These are phyloP conservation scores for Ondatra zibethicus DNA, from an alignment of 2,113 vertebrate species.

Conservation along the genomic window DNA sequence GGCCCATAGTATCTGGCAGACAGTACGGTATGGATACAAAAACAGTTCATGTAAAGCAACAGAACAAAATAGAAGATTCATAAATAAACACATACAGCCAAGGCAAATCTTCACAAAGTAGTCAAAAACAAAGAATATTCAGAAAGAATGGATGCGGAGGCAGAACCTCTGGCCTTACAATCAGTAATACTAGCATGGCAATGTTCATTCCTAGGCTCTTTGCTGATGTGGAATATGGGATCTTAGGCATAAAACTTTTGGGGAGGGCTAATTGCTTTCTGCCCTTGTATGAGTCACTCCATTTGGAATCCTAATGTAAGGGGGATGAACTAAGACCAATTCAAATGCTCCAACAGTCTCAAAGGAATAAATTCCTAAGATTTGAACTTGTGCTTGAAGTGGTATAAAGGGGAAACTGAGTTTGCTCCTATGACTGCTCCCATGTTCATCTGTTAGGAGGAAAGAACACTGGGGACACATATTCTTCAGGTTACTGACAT, in stretches of 20 bases:
- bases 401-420: background rate
- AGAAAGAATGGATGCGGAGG: background rate
- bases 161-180: background rate
- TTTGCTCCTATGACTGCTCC: background rate
- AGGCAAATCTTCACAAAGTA: background rate
- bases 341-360: background rate
- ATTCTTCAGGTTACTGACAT: background rate
- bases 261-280: constrained; percentile 40
- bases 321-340: constrained; percentile 6
- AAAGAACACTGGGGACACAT: background rate
- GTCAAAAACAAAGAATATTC: background rate
- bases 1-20: background rate
- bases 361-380: background rate
- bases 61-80: background rate
- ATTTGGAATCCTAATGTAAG: constrained; percentile 44
- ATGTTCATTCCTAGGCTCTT: background rate
- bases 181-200: background rate
- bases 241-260: constrained; percentile 14
- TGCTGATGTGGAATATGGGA: background rate
- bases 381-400: background rate
- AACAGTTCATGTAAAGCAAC: background rate
- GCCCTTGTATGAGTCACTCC: constrained; percentile 52
- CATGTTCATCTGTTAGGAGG: background rate
- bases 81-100: background rate
- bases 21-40: background rate